Base-by-base conservation (phyloP, 1,140 invertebrate genomes). In the Telenomus remus region DNA sequence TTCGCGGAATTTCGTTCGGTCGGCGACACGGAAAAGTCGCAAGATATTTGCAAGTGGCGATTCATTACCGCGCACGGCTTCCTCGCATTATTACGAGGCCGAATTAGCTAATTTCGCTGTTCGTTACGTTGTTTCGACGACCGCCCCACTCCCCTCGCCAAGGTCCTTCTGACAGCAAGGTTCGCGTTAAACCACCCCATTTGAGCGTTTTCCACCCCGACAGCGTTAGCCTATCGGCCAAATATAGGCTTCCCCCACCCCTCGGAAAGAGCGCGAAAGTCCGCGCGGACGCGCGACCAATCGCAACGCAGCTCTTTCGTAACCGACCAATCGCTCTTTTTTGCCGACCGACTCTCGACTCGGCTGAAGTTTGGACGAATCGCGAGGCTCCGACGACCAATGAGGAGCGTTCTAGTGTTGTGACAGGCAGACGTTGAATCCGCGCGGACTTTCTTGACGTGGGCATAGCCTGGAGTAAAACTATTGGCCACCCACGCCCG, bases 101-200 rank as follows among this genome's bases (percentile, higher is more conserved):
- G 85, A 88, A 88, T 87, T 86, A 85, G 85, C 86, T 87, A 87
- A 87, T 88, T 88, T 85, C 81, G 84, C 81, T 83, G 82, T 81
- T 85, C 84, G 85, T 86, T 87, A 86, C 82, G 82, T 85, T 86
- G 84, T 85, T 87, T 85, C 83, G 81, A 84, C 81, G 77, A 83
- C 79, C 68, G 51, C 56, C 53, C 68, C 53, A 55, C 51, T 46
- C 48, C 60, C 60, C 10, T 34, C 50, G n/a, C 50, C 64, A 65
- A 82, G 83, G 85, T 87, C 86, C 85, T 87, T 87, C 85, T 85
- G 84, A 81, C 84, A 84, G 79, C 82, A 82, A 86, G 85, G 81
- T 84, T 86, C 85, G 85, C 85, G 85, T 87, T 87, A 87, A 88
- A 88, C 87, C 87, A 87, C 86, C 87, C 87, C 84, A 88, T 87